A percentile compares a stretch with the other conserved stretches of the same genome.
These are phyloP conservation scores for Miltochrista miniata DNA, from an alignment of 2,888 invertebrate genomes.

Conservation along the genomic window DNA sequence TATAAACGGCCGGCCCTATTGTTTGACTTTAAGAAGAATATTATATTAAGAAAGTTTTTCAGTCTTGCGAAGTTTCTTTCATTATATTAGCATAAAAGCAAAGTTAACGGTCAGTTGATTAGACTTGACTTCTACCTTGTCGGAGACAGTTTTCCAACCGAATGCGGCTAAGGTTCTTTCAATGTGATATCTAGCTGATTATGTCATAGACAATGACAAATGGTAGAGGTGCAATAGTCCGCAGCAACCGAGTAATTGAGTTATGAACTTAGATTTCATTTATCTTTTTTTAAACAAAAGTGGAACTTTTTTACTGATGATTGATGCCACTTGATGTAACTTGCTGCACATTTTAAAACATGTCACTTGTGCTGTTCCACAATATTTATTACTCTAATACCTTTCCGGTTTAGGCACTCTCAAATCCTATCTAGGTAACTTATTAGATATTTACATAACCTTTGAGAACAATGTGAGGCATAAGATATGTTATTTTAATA, in stretches of 20 bases:
- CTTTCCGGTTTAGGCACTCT: no score
- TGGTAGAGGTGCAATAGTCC: not conserved
- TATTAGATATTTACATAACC: no score
- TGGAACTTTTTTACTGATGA: no score
- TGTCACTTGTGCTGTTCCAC: no score
- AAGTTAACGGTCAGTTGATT: conserved; percentile 55
- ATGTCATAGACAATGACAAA: conserved; percentile 9
- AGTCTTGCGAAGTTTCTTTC: conserved; percentile 41
- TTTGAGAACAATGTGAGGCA: no score
- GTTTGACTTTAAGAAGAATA: conserved; percentile 56
- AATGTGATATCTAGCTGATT: conserved; percentile 14
- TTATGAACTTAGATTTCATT: no score
- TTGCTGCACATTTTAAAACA: no score
- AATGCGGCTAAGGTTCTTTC: conserved; percentile 22
- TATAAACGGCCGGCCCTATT: conserved; percentile 46
- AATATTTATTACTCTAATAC: no score
- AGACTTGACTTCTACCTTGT: conserved; percentile 33
- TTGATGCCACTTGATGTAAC: no score
- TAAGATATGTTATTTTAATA: no score
- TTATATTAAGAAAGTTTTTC: conserved; percentile 64
- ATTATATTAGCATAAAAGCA: conserved; percentile 60
- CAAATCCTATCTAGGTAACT: no score
- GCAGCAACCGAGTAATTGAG: not conserved
- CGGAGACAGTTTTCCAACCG: conserved; percentile 30
- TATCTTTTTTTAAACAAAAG: no score